A percentile compares a stretch with the other conserved stretches of the same genome.
Evolutionary conservation across 2,797 vertebrate species (phyloP).

Genomic region (Eulemur mongoz): DNA sequence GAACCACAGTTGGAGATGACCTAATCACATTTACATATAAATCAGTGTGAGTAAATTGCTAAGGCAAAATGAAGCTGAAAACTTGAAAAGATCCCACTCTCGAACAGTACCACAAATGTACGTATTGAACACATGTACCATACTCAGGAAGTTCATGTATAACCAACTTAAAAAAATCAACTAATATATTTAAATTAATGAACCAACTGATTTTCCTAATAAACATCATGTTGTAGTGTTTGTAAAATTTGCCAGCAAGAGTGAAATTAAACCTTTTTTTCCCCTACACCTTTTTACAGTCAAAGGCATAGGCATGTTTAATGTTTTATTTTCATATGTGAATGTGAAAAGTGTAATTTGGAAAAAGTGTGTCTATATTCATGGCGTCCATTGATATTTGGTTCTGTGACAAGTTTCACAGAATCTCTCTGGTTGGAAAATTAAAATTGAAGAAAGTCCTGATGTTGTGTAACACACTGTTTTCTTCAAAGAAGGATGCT

Average conservation of each 20-base stretch:
- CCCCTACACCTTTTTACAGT: no score
- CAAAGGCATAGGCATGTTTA: neutral
- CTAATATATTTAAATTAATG: neutral
- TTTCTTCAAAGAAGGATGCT: neutral
- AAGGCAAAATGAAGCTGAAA: no score
- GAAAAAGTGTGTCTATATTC: neutral
- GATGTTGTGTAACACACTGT: neutral
- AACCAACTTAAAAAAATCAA: neutral
- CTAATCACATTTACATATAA: neutral
- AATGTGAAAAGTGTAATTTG: neutral
- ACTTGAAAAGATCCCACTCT: neutral
- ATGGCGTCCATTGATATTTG: accelerated
- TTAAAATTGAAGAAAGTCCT: neutral
- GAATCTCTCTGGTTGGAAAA: neutral
- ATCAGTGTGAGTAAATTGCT: neutral
- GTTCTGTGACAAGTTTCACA: neutral
- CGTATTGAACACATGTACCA: accelerated
- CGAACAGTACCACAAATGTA: accelerated
- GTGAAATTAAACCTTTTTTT: neutral
- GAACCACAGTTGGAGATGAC: accelerated
- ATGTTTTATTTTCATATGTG: neutral
- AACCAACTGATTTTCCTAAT: no score
- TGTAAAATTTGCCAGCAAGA: neutral
- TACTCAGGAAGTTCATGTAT: neutral
- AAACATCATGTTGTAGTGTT: neutral